Evolutionary conservation across 2,888 invertebrate genomes (phyloP).

Genomic region (Linnaemya vulpina): DNA sequence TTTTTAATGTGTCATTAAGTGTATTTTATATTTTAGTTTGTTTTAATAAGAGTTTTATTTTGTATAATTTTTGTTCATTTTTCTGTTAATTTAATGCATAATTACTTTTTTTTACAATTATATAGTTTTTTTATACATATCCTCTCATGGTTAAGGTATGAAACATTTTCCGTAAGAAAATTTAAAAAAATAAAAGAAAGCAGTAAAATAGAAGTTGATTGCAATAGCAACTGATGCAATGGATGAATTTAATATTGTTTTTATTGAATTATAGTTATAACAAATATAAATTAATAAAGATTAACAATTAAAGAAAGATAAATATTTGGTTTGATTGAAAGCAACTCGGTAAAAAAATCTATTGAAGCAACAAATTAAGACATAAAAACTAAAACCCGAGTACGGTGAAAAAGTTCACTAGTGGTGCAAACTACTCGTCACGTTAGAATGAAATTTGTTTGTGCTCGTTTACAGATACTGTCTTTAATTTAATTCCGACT

Average conservation of each 20-base stretch:
- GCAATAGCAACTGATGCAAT: constrained; percentile 66
- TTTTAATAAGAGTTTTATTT: constrained; percentile 60
- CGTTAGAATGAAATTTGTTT: too few relatives aligned
- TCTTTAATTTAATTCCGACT: too few relatives aligned
- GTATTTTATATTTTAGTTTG: constrained; percentile 56
- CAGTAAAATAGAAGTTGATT: constrained; percentile 45
- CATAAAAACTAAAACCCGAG: too few relatives aligned
- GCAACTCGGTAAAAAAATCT: neutral
- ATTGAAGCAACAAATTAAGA: neutral
- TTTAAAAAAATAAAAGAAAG: constrained; percentile 17
- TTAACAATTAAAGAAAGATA: constrained; percentile 33
- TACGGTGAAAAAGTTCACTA: too few relatives aligned
- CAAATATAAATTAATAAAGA: constrained; percentile 46
- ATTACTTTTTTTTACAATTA: constrained; percentile 56
- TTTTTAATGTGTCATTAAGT: constrained; percentile 70
- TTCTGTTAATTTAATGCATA: constrained; percentile 66
- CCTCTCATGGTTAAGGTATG: constrained; percentile 77
- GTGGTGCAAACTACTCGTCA: too few relatives aligned
- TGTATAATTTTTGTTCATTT: constrained; percentile 51
- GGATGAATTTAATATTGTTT: constrained; percentile 69
- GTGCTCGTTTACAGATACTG: too few relatives aligned
- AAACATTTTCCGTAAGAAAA: constrained; percentile 68
- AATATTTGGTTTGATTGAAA: constrained; percentile 28
- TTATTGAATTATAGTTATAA: constrained; percentile 66
- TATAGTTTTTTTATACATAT: constrained; percentile 75